These are phyloP conservation scores for Zaprionus kolodkinae DNA, from an alignment of 1,140 invertebrate species.

Conservation along the genomic window DNA sequence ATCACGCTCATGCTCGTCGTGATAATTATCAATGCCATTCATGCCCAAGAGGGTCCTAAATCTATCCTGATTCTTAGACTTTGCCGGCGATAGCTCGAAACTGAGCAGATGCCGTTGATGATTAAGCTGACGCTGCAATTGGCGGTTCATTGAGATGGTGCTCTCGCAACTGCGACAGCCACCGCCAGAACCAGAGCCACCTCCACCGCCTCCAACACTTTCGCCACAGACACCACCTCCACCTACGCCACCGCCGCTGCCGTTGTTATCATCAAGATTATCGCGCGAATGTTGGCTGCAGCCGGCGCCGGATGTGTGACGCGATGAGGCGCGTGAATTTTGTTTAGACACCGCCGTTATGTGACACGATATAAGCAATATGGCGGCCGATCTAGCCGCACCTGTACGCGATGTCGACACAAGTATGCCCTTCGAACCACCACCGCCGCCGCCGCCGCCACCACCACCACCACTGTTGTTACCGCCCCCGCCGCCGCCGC, in stretches of 20 bases:
- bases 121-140: slow-evolving; percentile 84
- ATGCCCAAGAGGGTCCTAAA: slow-evolving; percentile 83
- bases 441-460: slow-evolving; percentile 66
- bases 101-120: slow-evolving; percentile 83
- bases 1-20: slow-evolving; percentile 36
- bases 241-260: slow-evolving; percentile 1
- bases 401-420: slow-evolving; percentile 92
- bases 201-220: slow-evolving; percentile 23
- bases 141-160: slow-evolving; percentile 81
- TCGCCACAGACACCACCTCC: slow-evolving; percentile 27
- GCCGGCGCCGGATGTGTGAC: slow-evolving; percentile 79
- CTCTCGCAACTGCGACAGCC: slow-evolving; percentile 83
- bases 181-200: slow-evolving; percentile 47
- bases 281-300: slow-evolving; percentile 83
- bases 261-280: slow-evolving; percentile 72
- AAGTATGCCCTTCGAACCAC: slow-evolving; percentile 85
- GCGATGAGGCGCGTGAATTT: slow-evolving; percentile 74
- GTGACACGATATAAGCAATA: slow-evolving; percentile 95
- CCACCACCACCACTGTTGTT: slow-evolving; percentile 52
- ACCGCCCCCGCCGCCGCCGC: slow-evolving; percentile 52
- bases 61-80: slow-evolving; percentile 83
- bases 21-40: slow-evolving; percentile 81
- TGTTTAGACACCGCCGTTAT: slow-evolving; percentile 86
- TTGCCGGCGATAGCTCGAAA: slow-evolving; percentile 81
- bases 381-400: slow-evolving; percentile 94